Evolutionary conservation across 2,888 invertebrate genomes (phyloP).

Genomic region (Amiota communis): DNA sequence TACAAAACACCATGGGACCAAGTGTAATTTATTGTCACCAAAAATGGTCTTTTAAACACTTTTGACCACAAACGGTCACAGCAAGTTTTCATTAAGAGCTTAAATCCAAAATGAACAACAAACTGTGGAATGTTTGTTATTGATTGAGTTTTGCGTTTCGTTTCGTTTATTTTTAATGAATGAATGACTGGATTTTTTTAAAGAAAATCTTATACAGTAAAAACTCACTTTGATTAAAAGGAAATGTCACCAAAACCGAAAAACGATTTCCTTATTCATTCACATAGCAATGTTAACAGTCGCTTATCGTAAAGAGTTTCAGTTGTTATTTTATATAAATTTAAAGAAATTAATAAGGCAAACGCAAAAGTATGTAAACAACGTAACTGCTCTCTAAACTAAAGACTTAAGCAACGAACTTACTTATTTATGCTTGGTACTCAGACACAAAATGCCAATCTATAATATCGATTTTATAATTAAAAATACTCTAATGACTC

Average conservation of each 20-base stretch:
- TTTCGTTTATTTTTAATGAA: constrained; percentile 33
- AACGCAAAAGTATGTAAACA: constrained; percentile 52
- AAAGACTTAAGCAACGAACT: constrained; percentile 57
- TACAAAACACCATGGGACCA: constrained; percentile 39
- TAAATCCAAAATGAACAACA: constrained; percentile 51
- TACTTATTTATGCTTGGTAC: constrained; percentile 1
- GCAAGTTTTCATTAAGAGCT: constrained; percentile 7
- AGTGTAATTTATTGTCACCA: constrained; percentile 63
- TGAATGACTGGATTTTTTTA: constrained; percentile 2
- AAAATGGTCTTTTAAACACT: constrained; percentile 43
- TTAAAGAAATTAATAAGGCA: constrained; percentile 56
- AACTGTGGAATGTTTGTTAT: constrained; percentile 55
- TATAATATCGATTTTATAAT: constrained; percentile 1
- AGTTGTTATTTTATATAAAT: constrained; percentile 53
- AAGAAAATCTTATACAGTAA: constrained; percentile 8
- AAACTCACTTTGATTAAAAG: constrained; percentile 4
- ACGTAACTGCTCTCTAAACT: constrained; percentile 36
- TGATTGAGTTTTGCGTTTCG: constrained; percentile 58
- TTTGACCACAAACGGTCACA: constrained; percentile 43
- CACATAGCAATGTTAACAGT: too few species aligned
- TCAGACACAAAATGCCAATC: too few species aligned
- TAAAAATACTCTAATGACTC: constrained; percentile 27
- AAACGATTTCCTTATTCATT: constrained; percentile 42
- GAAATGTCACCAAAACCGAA: constrained; percentile 38
- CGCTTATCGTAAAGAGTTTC: too few species aligned